Evolutionary conservation across 2,113 vertebrate genomes (phyloP), one percentile per base, ranked within the genome.

Genomic region (Loxodonta africana): DNA sequence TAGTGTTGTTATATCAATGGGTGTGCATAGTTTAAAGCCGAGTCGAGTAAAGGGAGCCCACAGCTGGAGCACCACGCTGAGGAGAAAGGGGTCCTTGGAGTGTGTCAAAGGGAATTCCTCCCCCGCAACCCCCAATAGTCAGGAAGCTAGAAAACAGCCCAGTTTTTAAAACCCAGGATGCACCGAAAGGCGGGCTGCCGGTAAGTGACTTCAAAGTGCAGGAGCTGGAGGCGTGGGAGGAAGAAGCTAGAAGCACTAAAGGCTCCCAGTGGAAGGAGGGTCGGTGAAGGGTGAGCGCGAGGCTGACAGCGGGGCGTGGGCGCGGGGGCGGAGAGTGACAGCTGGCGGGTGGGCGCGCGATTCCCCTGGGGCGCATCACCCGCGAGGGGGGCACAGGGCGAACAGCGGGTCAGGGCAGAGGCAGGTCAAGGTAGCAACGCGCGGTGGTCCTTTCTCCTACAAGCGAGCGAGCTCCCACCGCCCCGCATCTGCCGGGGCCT

Each of bases 281-380:
- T 57, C 80, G 57, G 60, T 46, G 63, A 95, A 41, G 28, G 93
- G 33, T 84, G 74, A 74, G 81, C 15, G 28, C 11, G 0, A 63
- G 86, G 80, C 51, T 90, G 93, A 84, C 53, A 90, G 62, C 28
- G 5, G n/a, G 11, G 78, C 60, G 95, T 84, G 95, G 85, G 95
- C 1, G 30, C 69, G 1, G 23, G 25, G 5, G 23, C 46, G 41
- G 15, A 12, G 33, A 51, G 73, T 41, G 73, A 41, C 73, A 74
- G n/a, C 73, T 8, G 73, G 73, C 73, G 37, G 20, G 73, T 44
- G 73, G 73, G 73, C 37, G 37, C n/a, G 8, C 20, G 5, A 37
- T 33, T 73, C n/a, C 33, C 69, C 6, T 37, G 11, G 69, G 69
- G 33, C 28, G 30, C 30, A 2, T n/a, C 71, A 21, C 14, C 1